phyloP scores from a whole-genome alignment of 2,797 vertebrate species.

The Sus cebifrons region DNA sequence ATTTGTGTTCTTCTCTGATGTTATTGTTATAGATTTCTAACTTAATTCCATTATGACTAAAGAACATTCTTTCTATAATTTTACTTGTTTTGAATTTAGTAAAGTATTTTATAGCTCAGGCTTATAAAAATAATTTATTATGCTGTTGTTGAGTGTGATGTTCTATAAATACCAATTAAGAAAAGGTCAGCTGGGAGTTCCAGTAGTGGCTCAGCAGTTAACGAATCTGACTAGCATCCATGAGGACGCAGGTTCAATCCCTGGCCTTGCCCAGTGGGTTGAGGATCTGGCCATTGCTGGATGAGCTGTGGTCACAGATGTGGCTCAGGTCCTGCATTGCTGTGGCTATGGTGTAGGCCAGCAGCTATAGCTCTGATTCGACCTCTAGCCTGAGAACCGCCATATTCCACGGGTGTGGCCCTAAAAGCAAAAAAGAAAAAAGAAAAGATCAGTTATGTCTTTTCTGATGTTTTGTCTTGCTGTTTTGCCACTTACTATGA shows the following conservation, averaged over 20 bases:
- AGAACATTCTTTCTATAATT: not conserved
- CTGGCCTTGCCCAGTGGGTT: no score
- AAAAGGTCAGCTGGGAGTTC: not conserved
- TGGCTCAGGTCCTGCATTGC: no score
- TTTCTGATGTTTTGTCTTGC: not conserved
- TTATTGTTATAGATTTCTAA: not conserved
- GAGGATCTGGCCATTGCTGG: no score
- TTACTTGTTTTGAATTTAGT: not conserved
- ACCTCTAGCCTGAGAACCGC: no score
- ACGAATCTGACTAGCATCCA: no score
- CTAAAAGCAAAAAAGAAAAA: not conserved
- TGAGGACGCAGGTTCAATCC: no score
- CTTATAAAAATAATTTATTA: not conserved
- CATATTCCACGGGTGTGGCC: no score
- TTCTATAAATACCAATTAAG: constrained; percentile 20
- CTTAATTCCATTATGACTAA: not conserved
- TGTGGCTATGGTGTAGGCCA: no score
- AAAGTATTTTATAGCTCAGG: not conserved
- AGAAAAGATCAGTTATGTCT: not conserved
- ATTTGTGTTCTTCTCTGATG: not conserved
- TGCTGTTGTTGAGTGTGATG: not conserved
- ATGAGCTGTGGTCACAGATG: no score
- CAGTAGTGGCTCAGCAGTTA: no score
- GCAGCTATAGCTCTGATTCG: no score
- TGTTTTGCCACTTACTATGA: not conserved